These are phyloP conservation scores for Calameuta pallipes DNA, from an alignment of 2,888 invertebrate species.

Conservation along the genomic window DNA sequence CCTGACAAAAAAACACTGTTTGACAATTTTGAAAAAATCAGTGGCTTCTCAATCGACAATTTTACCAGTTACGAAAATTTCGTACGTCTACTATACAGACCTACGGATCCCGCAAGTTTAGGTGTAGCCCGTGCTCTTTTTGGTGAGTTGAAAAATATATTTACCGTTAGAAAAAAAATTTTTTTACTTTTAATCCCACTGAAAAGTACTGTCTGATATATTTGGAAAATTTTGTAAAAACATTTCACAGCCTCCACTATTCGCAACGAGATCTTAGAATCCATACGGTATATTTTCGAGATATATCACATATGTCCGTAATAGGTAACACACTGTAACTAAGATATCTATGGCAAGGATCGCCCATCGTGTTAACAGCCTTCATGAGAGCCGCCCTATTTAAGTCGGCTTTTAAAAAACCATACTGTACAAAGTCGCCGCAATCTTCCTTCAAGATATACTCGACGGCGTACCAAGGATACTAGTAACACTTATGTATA, in stretches of 20 bases:
- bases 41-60: constrained; percentile 48
- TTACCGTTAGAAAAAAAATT: not conserved
- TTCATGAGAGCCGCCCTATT: not conserved
- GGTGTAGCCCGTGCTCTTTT: constrained; percentile 83
- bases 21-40: constrained; percentile 35
- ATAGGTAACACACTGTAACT: not conserved
- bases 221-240: not conserved
- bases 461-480: not conserved
- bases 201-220: not conserved
- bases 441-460: not conserved
- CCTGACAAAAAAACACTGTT: constrained; percentile 22
- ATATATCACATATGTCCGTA: not conserved
- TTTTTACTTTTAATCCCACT: not conserved
- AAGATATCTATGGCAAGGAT: not conserved
- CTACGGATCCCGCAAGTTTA: constrained; percentile 81
- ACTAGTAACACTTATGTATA: not conserved
- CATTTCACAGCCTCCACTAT: not conserved
- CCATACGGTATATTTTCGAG: not conserved
- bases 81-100: constrained; percentile 71
- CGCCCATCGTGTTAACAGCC: not conserved
- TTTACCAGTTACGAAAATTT: constrained; percentile 65
- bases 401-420: not conserved
- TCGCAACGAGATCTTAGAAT: not conserved
- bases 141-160: constrained; percentile 71
- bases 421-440: not conserved